phyloP scores from a whole-genome alignment of 2,113 vertebrate genomes.

The Hydropotes inermis region DNA sequence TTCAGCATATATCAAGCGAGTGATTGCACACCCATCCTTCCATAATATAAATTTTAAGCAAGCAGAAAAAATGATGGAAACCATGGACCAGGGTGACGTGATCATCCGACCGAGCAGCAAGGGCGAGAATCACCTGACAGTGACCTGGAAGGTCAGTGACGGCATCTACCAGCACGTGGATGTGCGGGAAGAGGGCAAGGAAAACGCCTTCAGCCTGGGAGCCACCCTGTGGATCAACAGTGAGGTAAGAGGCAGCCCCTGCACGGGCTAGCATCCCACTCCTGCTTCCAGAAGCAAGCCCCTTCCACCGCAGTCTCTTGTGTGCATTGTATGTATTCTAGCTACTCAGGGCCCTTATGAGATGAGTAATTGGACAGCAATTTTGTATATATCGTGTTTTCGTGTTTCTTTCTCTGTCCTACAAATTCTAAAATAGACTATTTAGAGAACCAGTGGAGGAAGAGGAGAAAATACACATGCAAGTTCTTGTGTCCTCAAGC shows the following conservation, averaged over 20 bases:
- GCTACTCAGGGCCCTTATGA: neutral
- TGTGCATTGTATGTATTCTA: neutral
- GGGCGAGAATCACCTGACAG: constrained; percentile 96
- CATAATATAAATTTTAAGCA: constrained; percentile 99
- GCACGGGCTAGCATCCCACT: neutral
- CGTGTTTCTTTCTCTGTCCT: neutral
- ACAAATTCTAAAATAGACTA: neutral
- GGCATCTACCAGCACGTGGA: constrained; percentile 98
- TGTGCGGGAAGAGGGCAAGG: constrained; percentile 96
- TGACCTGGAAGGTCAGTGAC: constrained; percentile 98
- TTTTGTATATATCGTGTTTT: neutral
- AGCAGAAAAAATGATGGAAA: constrained; percentile 99
- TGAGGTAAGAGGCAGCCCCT: constrained; percentile 82
- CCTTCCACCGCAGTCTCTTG: neutral
- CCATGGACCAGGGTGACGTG: constrained; percentile 97
- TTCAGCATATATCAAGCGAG: constrained; percentile 96
- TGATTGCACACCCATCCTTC: constrained; percentile 98
- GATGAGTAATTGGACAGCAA: neutral
- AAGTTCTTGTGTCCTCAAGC: fast-evolving
- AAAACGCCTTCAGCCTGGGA: constrained; percentile 98
- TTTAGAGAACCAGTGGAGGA: neutral
- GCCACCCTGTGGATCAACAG: constrained; percentile 97
- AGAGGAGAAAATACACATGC: neutral
- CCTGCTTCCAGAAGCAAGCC: neutral
- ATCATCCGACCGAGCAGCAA: constrained; percentile 99